Percentiles rank a stretch among this genome's conserved stretches.
These are phyloP conservation scores for Acrobeloides nanus DNA, from an alignment of 2,888 invertebrate genomes.

Conservation along the genomic window DNA sequence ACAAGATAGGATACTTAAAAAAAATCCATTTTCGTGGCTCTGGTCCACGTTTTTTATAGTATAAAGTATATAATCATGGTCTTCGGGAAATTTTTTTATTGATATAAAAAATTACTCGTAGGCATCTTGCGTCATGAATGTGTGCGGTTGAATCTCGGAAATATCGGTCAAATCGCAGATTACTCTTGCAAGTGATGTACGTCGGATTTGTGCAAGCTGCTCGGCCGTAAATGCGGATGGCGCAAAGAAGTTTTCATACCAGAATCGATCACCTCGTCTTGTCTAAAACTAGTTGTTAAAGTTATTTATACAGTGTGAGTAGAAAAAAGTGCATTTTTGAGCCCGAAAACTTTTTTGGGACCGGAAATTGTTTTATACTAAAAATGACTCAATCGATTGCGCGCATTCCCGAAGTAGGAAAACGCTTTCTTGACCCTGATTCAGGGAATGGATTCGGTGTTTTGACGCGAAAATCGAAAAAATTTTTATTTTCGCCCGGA, in stretches of 20 bases:
- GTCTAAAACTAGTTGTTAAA: conserved; percentile 25
- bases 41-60: background rate
- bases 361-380: too few relatives aligned
- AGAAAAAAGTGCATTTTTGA: too few relatives aligned
- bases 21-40: background rate
- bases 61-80: background rate
- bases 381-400: too few relatives aligned
- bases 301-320: too few relatives aligned
- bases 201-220: conserved; percentile 47
- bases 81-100: background rate
- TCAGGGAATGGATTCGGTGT: too few relatives aligned
- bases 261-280: conserved; percentile 46
- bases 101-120: conserved; percentile 35
- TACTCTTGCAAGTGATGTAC: conserved; percentile 42
- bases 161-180: conserved; percentile 48
- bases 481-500: too few relatives aligned
- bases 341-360: too few relatives aligned
- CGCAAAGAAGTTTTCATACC: conserved; percentile 55
- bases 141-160: conserved; percentile 36
- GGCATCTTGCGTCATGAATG: conserved; percentile 40
- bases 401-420: too few relatives aligned
- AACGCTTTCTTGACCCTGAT: too few relatives aligned
- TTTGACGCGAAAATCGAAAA: too few relatives aligned
- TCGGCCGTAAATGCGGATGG: conserved; percentile 47
- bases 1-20: too few relatives aligned